These are phyloP conservation scores for Siniperca undulata DNA, from an alignment of 2,797 vertebrate genomes.

Conservation along the genomic window DNA sequence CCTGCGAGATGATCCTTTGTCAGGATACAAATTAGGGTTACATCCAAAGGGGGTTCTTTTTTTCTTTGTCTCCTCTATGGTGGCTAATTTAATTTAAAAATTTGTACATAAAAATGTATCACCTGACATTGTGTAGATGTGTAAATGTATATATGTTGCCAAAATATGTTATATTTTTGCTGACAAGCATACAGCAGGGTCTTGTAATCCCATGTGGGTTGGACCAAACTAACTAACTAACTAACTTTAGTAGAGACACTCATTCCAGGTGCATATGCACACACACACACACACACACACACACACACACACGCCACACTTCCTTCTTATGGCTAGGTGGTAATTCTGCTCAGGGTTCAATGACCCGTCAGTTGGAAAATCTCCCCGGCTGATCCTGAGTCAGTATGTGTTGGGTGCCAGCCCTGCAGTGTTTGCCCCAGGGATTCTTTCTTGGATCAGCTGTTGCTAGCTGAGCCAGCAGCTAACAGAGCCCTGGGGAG, in stretches of 20 bases:
- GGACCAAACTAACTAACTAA: constrained; percentile 9
- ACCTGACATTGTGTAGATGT: background rate
- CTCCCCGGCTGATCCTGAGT: constrained; percentile 64
- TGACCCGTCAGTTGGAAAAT: constrained; percentile 71
- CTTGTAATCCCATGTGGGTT: background rate
- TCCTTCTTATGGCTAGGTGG: constrained; percentile 43
- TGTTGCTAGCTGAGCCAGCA: constrained; percentile 82
- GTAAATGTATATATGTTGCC: background rate
- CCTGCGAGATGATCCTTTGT: background rate
- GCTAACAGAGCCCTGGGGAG: constrained; percentile 74
- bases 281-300: constrained; percentile 4
- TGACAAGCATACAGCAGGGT: background rate
- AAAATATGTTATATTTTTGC: constrained; percentile 3
- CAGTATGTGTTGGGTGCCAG: constrained; percentile 70
- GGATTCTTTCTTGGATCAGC: constrained; percentile 75
- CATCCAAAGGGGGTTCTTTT: background rate
- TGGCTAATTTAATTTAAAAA: background rate
- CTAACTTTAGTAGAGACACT: background rate
- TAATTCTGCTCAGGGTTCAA: constrained; percentile 67
- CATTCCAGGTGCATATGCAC: constrained; percentile 34
- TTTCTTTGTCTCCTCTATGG: background rate
- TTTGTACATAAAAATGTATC: background rate
- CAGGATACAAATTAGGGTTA: background rate
- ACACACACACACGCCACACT: constrained; percentile 3
- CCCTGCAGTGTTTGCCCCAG: constrained; percentile 57